Evolutionary conservation across 2,888 invertebrate genomes (phyloP).

Genomic region (Heteropelma amictum): DNA sequence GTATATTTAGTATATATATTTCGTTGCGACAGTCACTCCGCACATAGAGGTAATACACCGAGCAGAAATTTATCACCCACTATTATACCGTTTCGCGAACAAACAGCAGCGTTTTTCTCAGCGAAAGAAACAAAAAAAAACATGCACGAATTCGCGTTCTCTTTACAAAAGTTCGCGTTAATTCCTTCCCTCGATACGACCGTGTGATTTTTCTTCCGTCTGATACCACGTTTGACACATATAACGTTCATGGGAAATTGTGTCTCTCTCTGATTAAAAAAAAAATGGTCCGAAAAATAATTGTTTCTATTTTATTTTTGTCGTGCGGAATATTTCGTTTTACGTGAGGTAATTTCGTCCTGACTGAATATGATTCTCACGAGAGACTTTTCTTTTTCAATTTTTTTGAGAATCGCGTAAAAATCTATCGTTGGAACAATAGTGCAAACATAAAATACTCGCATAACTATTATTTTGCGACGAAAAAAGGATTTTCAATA

Average conservation of each 20-base stretch:
- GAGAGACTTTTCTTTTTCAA: too few relatives aligned
- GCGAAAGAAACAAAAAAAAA: conserved; percentile 3
- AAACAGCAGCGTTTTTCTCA: conserved; percentile 39
- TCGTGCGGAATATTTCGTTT: too few relatives aligned
- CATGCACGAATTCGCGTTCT: background rate
- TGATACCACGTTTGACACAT: too few relatives aligned
- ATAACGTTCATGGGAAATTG: background rate
- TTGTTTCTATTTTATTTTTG: too few relatives aligned
- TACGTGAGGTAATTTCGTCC: too few relatives aligned
- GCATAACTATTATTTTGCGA: too few relatives aligned
- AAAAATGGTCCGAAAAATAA: background rate
- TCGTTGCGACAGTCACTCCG: conserved; percentile 8
- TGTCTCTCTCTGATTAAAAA: background rate
- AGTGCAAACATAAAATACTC: too few relatives aligned
- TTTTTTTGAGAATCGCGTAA: too few relatives aligned
- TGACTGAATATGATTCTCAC: too few relatives aligned
- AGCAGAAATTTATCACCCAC: conserved; percentile 52
- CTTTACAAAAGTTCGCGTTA: background rate
- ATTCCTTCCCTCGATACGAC: background rate
- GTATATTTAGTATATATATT: conserved; percentile 20
- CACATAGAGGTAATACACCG: conserved; percentile 30
- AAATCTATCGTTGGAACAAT: too few relatives aligned
- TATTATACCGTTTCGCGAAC: conserved; percentile 40
- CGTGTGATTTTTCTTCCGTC: background rate
- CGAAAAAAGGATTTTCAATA: too few relatives aligned